Percentiles rank a stretch among this genome's conserved stretches.
These are phyloP conservation scores for Melangyna quadrimaculata DNA, from an alignment of 2,888 invertebrate genomes.

Conservation along the genomic window DNA sequence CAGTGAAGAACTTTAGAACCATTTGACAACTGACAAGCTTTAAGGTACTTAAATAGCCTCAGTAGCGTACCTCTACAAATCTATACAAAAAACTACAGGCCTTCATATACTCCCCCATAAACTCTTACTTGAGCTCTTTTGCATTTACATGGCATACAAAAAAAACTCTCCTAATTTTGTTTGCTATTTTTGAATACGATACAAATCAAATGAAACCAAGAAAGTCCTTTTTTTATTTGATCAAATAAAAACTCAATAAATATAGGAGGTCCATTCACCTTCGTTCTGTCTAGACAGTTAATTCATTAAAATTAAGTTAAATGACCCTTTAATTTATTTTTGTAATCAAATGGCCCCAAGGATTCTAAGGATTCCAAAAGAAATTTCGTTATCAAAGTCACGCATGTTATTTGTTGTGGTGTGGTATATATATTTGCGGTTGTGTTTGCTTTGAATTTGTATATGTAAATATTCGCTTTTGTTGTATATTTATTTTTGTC, in stretches of 20 bases:
- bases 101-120: too few relatives aligned
- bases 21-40: too few relatives aligned
- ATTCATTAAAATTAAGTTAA: slow-evolving; percentile 4
- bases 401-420: background rate
- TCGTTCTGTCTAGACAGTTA: slow-evolving; percentile 23
- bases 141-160: background rate
- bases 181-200: background rate
- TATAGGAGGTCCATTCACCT: background rate
- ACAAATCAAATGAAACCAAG: background rate
- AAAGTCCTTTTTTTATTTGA: background rate
- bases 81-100: too few relatives aligned
- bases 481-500: slow-evolving; percentile 20
- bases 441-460: background rate
- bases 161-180: background rate
- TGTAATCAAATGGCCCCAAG: background rate
- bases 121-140: too few relatives aligned
- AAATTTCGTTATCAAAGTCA: background rate
- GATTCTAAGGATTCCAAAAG: background rate
- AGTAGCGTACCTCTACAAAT: too few relatives aligned
- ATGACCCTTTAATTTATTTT: slow-evolving; percentile 12
- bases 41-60: too few relatives aligned
- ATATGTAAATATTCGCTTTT: slow-evolving; percentile 10
- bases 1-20: too few relatives aligned
- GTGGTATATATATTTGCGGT: background rate
- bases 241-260: background rate